These are phyloP conservation scores for Chromoteleia sp. DNA, from an alignment of 2,888 invertebrate species.

Conservation along the genomic window DNA sequence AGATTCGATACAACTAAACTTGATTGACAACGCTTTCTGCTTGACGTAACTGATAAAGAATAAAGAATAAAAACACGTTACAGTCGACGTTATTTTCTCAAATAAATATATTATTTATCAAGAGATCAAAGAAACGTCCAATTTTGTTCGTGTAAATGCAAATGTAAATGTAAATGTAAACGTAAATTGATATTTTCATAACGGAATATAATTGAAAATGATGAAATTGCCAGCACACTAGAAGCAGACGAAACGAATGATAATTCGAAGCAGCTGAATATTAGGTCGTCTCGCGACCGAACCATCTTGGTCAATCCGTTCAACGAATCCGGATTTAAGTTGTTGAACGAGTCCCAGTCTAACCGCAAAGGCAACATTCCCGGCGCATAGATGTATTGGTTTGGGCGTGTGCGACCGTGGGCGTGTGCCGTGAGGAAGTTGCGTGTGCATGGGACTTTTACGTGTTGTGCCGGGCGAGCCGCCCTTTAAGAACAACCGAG, in stretches of 20 bases:
- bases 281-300: slow-evolving; percentile 42
- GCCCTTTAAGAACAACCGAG: slow-evolving; percentile 68
- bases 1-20: too few relatives aligned
- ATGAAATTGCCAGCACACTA: background rate
- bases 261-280: slow-evolving; percentile 36
- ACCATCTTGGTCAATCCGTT: slow-evolving; percentile 65
- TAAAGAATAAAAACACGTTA: too few relatives aligned
- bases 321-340: slow-evolving; percentile 73
- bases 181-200: slow-evolving; percentile 16
- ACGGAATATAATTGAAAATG: slow-evolving; percentile 31
- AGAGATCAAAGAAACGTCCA: background rate
- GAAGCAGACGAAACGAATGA: slow-evolving; percentile 43
- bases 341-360: slow-evolving; percentile 67
- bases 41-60: too few relatives aligned
- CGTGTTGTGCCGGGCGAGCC: slow-evolving; percentile 62
- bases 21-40: too few relatives aligned
- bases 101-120: too few relatives aligned
- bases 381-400: slow-evolving; percentile 53
- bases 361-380: slow-evolving; percentile 67
- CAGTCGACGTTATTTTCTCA: too few relatives aligned
- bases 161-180: too few relatives aligned
- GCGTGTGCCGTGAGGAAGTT: slow-evolving; percentile 68
- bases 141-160: background rate
- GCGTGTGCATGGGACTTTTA: slow-evolving; percentile 63
- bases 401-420: slow-evolving; percentile 70